A percentile compares a stretch with the other conserved stretches of the same genome.
Evolutionary conservation across 2,797 vertebrate genomes (phyloP).

Genomic region (Oreonectes daqikongensis): DNA sequence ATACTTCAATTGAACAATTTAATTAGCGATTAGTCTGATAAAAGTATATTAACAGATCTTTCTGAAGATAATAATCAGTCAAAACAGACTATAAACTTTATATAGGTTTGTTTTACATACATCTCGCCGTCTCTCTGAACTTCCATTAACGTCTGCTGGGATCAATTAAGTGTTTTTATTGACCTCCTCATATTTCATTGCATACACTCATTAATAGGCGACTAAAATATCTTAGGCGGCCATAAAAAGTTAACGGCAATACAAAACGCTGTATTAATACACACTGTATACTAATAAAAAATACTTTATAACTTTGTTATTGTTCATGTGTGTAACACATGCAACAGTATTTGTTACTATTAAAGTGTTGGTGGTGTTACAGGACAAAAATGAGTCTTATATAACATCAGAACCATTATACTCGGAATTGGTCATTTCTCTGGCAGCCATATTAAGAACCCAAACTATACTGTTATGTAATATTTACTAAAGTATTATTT

Average conservation of each 20-base stretch:
- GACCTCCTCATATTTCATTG: conserved; percentile 29
- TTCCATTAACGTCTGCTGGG: conserved; percentile 24
- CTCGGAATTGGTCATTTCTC: conserved; percentile 40
- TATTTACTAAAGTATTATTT: conserved; percentile 51
- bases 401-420: conserved; percentile 52
- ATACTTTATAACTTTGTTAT: not conserved
- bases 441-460: conserved; percentile 52
- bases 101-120: not conserved
- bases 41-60: conserved; percentile 81
- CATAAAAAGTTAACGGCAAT: conserved; percentile 3
- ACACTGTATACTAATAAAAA: conserved; percentile 14
- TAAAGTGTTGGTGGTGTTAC: conserved; percentile 33
- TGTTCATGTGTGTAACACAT: not conserved
- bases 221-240: conserved; percentile 21
- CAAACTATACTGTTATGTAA: conserved; percentile 47
- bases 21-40: conserved; percentile 71
- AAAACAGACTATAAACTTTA: not conserved
- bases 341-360: conserved; percentile 40
- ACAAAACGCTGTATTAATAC: conserved; percentile 21
- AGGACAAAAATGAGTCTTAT: conserved; percentile 46
- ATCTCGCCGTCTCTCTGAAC: conserved; percentile 44
- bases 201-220: conserved; percentile 1
- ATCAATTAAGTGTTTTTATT: conserved; percentile 25
- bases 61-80: conserved; percentile 73
- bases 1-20: too few species aligned